Percentiles rank a stretch among this genome's conserved stretches.
These are phyloP conservation scores for Pholis gunnellus DNA, from an alignment of 2,113 vertebrate species.

Conservation along the genomic window DNA sequence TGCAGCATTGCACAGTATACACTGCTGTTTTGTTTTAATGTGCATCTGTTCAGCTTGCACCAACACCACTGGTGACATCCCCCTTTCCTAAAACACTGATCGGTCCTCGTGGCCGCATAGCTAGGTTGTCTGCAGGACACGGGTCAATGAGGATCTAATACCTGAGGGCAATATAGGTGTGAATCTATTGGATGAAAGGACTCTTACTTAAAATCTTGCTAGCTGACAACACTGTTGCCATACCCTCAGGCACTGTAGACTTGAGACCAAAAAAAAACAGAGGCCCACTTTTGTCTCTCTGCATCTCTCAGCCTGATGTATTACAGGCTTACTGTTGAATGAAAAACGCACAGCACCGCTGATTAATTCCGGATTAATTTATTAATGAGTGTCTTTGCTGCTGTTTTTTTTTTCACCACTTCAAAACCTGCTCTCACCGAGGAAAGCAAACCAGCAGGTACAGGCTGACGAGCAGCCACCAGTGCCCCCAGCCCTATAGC, in stretches of 20 bases:
- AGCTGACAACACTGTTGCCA: constrained; percentile 46
- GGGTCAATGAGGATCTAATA: constrained; percentile 29
- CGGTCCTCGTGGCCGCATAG: constrained; percentile 6
- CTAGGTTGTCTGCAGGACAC: constrained; percentile 35
- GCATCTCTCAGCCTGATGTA: constrained; percentile 18
- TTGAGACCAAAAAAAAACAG: constrained; percentile 16
- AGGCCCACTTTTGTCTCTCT: constrained; percentile 38
- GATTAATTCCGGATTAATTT: constrained; percentile 47
- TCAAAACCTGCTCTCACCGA: constrained; percentile 34
- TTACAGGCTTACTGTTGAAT: constrained; percentile 18
- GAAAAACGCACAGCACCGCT: constrained; percentile 36
- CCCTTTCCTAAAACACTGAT: background rate
- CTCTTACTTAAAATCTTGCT: constrained; percentile 44
- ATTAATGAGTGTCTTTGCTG: constrained; percentile 66
- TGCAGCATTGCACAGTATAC: constrained; percentile 58
- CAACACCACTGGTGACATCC: constrained; percentile 43
- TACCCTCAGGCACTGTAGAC: constrained; percentile 34
- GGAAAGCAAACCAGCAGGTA: constrained; percentile 57
- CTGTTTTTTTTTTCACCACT: constrained; percentile 33
- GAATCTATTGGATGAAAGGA: constrained; percentile 21
- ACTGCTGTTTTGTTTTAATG: constrained; percentile 55
- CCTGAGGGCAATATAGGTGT: constrained; percentile 30
- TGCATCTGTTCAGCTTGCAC: constrained; percentile 63
- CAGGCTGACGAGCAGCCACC: constrained; percentile 24
- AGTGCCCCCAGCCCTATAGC: background rate